phyloP scores from a whole-genome alignment of 2,888 invertebrate genomes.

The Sminthurides aquaticus region DNA sequence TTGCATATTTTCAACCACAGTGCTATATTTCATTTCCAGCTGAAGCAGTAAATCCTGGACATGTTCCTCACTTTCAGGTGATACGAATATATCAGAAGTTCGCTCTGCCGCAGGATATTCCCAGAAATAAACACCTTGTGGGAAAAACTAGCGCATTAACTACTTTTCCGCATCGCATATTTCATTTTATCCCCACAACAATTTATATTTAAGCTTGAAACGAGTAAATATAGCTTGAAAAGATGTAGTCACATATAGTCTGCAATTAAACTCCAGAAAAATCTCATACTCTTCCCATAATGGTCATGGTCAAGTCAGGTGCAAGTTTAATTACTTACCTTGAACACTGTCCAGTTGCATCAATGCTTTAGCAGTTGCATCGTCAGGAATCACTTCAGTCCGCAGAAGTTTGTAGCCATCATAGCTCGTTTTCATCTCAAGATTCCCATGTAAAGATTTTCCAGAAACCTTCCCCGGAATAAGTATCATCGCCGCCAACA shows the following conservation, averaged over 20 bases:
- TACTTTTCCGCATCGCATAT: too few relatives aligned
- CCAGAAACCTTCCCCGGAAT: constrained; percentile 16
- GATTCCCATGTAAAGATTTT: constrained; percentile 1
- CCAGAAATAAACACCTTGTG: constrained; percentile 41
- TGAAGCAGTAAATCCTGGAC: constrained; percentile 29
- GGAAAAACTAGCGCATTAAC: constrained; percentile 8
- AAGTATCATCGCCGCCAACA: background rate
- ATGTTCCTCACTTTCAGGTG: constrained; percentile 27
- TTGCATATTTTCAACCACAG: constrained; percentile 46
- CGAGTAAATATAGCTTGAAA: too few relatives aligned
- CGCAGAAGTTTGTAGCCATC: constrained; percentile 36
- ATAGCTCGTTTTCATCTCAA: constrained; percentile 16
- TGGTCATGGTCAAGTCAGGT: too few relatives aligned
- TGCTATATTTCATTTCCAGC: constrained; percentile 32
- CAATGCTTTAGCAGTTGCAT: constrained; percentile 28
- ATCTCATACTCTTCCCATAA: too few relatives aligned
- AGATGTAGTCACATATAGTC: too few relatives aligned
- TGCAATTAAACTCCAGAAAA: too few relatives aligned
- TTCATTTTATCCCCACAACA: background rate
- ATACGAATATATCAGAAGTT: constrained; percentile 40
- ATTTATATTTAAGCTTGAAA: too few relatives aligned
- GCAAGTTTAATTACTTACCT: too few relatives aligned
- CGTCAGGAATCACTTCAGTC: constrained; percentile 24
- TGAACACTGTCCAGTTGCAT: constrained; percentile 31
- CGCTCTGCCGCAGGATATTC: constrained; percentile 34